A percentile compares a stretch with the other conserved stretches of the same genome.
phyloP scores from a whole-genome alignment of 1,140 invertebrate genomes.

The Ooceraea biroi region DNA sequence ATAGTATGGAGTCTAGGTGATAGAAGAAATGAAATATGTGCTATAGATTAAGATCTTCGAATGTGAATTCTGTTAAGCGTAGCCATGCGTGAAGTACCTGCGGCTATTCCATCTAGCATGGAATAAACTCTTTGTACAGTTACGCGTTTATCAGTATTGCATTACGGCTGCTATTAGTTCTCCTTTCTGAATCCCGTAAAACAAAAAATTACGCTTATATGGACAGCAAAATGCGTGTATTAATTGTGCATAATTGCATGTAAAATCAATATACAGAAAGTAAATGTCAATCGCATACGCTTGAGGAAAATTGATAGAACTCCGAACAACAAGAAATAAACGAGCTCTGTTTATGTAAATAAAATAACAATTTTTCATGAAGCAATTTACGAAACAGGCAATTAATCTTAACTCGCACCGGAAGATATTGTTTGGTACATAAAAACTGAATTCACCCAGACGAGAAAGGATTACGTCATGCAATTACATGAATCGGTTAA shows the following conservation, averaged over 20 bases:
- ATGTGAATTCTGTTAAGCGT: not conserved
- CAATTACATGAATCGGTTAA: not conserved
- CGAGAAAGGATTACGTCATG: not conserved
- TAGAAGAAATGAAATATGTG: slow-evolving; percentile 30
- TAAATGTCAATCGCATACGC: not conserved
- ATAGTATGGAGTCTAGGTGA: not conserved
- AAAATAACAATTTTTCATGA: not conserved
- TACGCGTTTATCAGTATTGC: not conserved
- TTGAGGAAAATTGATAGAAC: not conserved
- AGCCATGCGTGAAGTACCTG: slow-evolving; percentile 8
- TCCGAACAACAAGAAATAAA: not conserved
- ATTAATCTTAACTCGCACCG: not conserved
- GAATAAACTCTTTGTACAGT: not conserved
- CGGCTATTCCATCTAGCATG: not conserved
- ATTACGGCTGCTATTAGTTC: slow-evolving; percentile 12
- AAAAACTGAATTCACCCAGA: not conserved
- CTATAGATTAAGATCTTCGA: slow-evolving; percentile 10
- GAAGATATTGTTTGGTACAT: not conserved
- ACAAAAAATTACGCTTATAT: not conserved
- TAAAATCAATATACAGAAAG: not conserved
- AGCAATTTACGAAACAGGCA: not conserved
- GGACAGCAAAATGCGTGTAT: slow-evolving; percentile 1
- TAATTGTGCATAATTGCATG: not conserved
- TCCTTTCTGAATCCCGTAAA: not conserved
- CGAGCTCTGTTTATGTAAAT: not conserved